These are phyloP conservation scores for Yponomeuta evonymella DNA, from an alignment of 2,888 invertebrate species.

Conservation along the genomic window DNA sequence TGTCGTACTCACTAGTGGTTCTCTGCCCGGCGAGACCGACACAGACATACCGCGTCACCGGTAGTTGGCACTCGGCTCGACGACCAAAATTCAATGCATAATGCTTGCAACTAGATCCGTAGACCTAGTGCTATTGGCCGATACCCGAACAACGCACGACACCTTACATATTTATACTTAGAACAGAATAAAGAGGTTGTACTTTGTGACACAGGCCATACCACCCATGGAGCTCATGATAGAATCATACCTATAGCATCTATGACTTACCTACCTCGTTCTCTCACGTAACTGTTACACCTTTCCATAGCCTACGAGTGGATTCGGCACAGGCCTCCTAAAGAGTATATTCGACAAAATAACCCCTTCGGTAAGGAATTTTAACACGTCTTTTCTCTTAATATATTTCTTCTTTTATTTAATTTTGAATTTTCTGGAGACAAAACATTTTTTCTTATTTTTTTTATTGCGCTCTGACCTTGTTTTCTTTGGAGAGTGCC, in stretches of 20 bases:
- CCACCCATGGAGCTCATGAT: conserved; percentile 58
- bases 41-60: conserved; percentile 65
- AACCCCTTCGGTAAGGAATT: conserved; percentile 78
- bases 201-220: conserved; percentile 74
- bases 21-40: conserved; percentile 52
- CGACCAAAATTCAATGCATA: conserved; percentile 69
- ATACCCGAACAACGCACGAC: conserved; percentile 71
- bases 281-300: conserved; percentile 75
- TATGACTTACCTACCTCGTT: conserved; percentile 58
- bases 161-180: conserved; percentile 65
- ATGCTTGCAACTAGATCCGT: conserved; percentile 74
- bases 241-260: conserved; percentile 47
- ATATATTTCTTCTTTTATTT: conserved; percentile 17
- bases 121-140: conserved; percentile 75
- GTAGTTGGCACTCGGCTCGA: conserved; percentile 73
- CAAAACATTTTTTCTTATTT: conserved; percentile 46
- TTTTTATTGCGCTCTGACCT: conserved; percentile 48
- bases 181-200: conserved; percentile 72
- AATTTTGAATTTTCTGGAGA: conserved; percentile 25
- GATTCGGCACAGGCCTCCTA: conserved; percentile 77
- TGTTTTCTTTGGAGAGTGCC: conserved; percentile 54
- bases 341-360: conserved; percentile 79
- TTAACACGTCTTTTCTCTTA: conserved; percentile 67
- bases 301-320: conserved; percentile 75
- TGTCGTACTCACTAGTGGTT: conserved; percentile 59